Conservation (phyloP, 2,113 vertebrate genomes). For the Lates calcarifer region DNA sequence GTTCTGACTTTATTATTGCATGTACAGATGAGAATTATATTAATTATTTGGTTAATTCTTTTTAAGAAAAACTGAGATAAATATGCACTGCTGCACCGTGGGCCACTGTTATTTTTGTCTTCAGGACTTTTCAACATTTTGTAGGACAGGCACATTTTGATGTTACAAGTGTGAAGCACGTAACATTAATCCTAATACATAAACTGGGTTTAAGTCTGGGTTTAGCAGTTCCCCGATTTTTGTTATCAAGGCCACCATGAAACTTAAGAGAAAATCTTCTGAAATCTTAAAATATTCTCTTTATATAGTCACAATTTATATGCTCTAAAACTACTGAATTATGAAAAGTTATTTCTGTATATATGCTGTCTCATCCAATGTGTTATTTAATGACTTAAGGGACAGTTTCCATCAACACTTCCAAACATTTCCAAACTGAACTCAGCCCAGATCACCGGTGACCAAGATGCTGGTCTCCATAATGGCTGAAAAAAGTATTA, state of each 20-base stretch:
- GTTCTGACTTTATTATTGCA: neutral
- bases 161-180: neutral
- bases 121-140: neutral
- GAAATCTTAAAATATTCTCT: too few relatives aligned
- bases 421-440: neutral
- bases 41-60: neutral
- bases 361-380: neutral
- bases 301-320: too few relatives aligned
- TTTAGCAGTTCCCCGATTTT: neutral
- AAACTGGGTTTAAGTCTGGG: neutral
- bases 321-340: neutral
- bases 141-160: neutral
- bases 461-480: too few relatives aligned
- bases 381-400: neutral
- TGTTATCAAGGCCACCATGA: neutral
- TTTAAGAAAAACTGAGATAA: neutral
- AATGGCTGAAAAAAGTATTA: too few relatives aligned
- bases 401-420: neutral
- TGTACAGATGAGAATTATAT: neutral
- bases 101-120: neutral
- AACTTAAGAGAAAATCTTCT: neutral
- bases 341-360: neutral
- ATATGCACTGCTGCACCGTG: slow-evolving; percentile 6
- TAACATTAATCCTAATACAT: neutral
- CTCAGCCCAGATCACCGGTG: fast-evolving